Percentiles rank a stretch among this genome's conserved stretches.
These are phyloP conservation scores for Clavelina lepadiformis DNA, from an alignment of 23 tunicate species.

Conservation along the genomic window DNA sequence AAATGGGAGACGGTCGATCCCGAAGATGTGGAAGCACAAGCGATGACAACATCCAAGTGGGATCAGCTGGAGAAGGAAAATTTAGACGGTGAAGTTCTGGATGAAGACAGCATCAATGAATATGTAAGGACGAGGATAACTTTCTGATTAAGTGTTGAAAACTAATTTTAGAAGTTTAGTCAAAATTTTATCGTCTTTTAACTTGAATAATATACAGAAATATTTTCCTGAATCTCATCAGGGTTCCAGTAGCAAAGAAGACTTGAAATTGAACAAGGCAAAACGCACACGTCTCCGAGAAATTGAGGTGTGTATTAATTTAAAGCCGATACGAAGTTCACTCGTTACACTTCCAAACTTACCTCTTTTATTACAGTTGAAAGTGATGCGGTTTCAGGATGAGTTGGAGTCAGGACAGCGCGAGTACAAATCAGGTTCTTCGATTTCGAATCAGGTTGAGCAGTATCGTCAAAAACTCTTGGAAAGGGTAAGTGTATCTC, in stretches of 20 bases:
- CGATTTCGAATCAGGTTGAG: slow-evolving; percentile 55
- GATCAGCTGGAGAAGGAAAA: slow-evolving; percentile 75
- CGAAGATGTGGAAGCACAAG: slow-evolving; percentile 91
- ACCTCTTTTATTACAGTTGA: slow-evolving; percentile 43
- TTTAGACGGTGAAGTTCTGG: slow-evolving; percentile 72
- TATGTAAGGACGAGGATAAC: too few species aligned
- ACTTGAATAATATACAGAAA: background rate
- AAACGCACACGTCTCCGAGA: slow-evolving; percentile 77
- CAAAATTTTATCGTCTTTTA: background rate
- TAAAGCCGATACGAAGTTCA: background rate
- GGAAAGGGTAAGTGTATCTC: slow-evolving; percentile 51
- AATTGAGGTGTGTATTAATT: slow-evolving; percentile 53
- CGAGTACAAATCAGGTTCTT: slow-evolving; percentile 28
- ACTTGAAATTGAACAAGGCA: slow-evolving; percentile 63
- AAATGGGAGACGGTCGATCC: slow-evolving; percentile 97
- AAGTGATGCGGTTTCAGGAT: slow-evolving; percentile 94
- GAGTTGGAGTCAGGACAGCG: slow-evolving; percentile 81
- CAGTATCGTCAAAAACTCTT: slow-evolving; percentile 76
- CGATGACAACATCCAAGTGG: slow-evolving; percentile 97
- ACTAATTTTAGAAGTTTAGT: background rate
- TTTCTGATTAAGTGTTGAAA: too few species aligned
- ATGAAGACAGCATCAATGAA: background rate
- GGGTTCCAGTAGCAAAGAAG: slow-evolving; percentile 17
- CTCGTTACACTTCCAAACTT: slow-evolving; percentile 1
- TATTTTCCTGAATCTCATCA: background rate